Evolutionary conservation across 2,888 invertebrate genomes (phyloP), one percentile per base, ranked within the genome.

Genomic region (Branchellion lobata): DNA sequence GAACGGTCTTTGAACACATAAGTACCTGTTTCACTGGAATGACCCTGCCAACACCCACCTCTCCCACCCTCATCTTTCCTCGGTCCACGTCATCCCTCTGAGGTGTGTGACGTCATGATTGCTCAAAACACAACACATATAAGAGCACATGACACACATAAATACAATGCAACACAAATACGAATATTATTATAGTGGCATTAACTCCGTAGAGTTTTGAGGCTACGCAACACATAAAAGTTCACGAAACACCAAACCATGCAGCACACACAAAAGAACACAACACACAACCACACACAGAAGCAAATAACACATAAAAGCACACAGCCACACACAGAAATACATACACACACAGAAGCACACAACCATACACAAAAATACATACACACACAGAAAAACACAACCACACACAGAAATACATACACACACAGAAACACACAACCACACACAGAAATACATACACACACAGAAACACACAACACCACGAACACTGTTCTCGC

Each of bases 11-110:
- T 8, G 40, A 40, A 40, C 8, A 40, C 14, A 40, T 40, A 14
- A 14, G 14, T 40, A 88, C 88, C 89, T 98, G 97, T 87, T 97
- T 97, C 79, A 98, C 89, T 0, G 98, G 99, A 86, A 99, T 99
- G 79, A 94, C 94, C 80, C 98, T 90, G 0, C 98, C 98, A 83
- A 94, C 94, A 5, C 98, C 98, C 83, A 83, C 97, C 84, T 87
- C 84, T 79, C 86, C 86, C 80, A 86, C 85, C 92, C 86, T 87
- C 86, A 40, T 40, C 91, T 91, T 87, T 93, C 92, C 87, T 93
- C 93, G 86, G 93, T 86, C 85, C 24, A 86, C 86, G 3, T 86
- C 86, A 36, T 84, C 85, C 61, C 61, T 57, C 71, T 71, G n/a
- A n/a, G 8, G 5, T 21, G 31, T 53, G 21, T 8, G 1, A 18